A percentile compares a stretch with the other conserved stretches of the same genome.
phyloP scores from a whole-genome alignment of 2,888 invertebrate genomes.

The Thalpophila matura region DNA sequence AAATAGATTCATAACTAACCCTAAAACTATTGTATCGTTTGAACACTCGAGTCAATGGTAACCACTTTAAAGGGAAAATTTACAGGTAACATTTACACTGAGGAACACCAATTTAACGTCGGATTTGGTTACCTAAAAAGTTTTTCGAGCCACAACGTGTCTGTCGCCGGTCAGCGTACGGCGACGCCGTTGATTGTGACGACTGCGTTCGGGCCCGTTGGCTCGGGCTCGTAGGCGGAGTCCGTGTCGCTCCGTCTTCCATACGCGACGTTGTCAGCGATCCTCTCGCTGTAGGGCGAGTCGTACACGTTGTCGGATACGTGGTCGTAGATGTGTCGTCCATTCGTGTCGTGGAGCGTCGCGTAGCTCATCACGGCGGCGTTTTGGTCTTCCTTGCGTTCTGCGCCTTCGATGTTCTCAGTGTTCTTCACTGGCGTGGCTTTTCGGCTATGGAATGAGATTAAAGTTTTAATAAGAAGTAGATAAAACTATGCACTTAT shows the following conservation, averaged over 20 bases:
- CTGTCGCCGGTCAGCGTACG: constrained; percentile 91
- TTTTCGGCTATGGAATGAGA: constrained; percentile 92
- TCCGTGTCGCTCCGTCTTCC: constrained; percentile 86
- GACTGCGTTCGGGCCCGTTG: constrained; percentile 90
- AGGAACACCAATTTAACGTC: constrained; percentile 65
- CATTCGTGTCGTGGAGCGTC: constrained; percentile 93
- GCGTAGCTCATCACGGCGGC: constrained; percentile 97
- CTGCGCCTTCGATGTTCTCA: constrained; percentile 96
- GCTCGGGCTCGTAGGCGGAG: constrained; percentile 92
- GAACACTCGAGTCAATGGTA: constrained; percentile 72
- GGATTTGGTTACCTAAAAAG: constrained; percentile 66
- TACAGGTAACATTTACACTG: constrained; percentile 64
- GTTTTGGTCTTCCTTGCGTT: constrained; percentile 96
- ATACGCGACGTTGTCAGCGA: constrained; percentile 86
- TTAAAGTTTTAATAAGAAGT: constrained; percentile 5
- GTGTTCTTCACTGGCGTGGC: constrained; percentile 97
- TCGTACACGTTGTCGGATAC: constrained; percentile 94
- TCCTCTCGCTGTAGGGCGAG: constrained; percentile 93
- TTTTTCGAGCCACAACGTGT: constrained; percentile 49
- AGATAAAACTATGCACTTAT: neutral
- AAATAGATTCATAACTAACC: constrained; percentile 57
- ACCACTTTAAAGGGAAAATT: constrained; percentile 59
- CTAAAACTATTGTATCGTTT: constrained; percentile 73
- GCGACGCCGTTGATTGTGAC: constrained; percentile 97
- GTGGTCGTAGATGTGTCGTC: constrained; percentile 88